Evolutionary conservation across 2,797 vertebrate genomes (phyloP), one percentile per base, ranked within the genome.

Genomic region (Sebastes diploproa): DNA sequence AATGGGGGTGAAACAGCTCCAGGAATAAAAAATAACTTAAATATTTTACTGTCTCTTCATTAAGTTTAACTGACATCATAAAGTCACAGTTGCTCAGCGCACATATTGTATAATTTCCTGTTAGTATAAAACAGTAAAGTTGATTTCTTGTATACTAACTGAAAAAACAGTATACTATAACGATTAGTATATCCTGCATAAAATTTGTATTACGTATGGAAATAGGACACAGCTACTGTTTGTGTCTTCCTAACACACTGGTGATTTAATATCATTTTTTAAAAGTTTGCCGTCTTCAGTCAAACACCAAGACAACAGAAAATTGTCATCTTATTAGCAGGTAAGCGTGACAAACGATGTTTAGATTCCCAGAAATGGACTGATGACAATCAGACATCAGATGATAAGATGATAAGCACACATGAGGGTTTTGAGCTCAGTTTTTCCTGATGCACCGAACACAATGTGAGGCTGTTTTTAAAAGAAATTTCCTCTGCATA

Each of bases 31-130:
- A 27, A 29, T 4, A 58, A 27, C 14, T 58, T 27, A 27, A 27
- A 38, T 16, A 58, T 36, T 36, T 36, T 36, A 36, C 34, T 36
- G 34, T 36, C 2, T 36, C 10, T 36, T 36, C 34, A 11, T 36
- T 36, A 36, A 36, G 34, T 36, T 38, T 38, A 38, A 38, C 36
- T 38, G 36, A 38, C 36, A 38, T 38, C 12, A 2, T 38, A 38
- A 38, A 42, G 38, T 3, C 38, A 14, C 38, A 42, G 13, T 0
- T 42, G 38, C 38, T 42, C 14, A 0, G 6, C 14, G 0, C 1
- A 42, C 2, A 42, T 50, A 20, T 18, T 50, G 46, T 9, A 50
- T 50, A 18, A 50, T 20, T 50, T 60, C 58, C 27, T 30, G 58
- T 60, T 29, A 29, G 27, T 60, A 20, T 18, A 38, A 63, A 63